Conservation (phyloP, 2,113 vertebrate species). For the Ciconia stormi region DNA sequence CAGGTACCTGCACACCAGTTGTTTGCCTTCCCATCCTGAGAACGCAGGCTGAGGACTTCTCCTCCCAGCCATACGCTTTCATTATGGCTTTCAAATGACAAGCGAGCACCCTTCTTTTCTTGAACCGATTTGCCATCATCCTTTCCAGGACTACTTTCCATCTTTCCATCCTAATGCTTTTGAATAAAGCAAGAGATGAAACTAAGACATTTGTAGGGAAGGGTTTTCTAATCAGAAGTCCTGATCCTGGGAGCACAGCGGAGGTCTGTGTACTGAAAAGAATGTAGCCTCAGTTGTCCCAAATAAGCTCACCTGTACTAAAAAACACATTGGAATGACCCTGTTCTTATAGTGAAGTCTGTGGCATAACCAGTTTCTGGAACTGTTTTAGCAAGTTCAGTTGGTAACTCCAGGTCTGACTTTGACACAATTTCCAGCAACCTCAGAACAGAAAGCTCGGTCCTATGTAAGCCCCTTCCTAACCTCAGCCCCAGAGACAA, state of each 20-base stretch:
- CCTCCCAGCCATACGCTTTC: neutral
- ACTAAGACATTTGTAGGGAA: neutral
- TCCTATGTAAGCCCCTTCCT: neutral
- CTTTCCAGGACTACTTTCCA: neutral
- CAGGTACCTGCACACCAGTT: neutral
- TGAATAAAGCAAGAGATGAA: neutral
- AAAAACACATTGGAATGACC: neutral
- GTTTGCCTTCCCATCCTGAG: neutral
- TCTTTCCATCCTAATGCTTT: neutral
- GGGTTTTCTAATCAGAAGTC: neutral
- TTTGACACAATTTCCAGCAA: neutral
- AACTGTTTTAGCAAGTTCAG: neutral
- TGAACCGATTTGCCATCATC: neutral
- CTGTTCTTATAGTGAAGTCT: neutral
- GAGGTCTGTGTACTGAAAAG: neutral
- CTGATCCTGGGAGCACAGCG: neutral
- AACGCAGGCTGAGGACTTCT: neutral
- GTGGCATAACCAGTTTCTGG: neutral
- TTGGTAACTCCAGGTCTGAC: neutral
- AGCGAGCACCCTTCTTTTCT: neutral
- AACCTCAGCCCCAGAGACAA: neutral
- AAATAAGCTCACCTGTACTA: neutral
- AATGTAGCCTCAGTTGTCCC: neutral
- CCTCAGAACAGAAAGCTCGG: neutral
- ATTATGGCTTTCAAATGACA: neutral